Base-by-base conservation (phyloP, 64 coral and sea anemone species). In the Orbicella faveolata region DNA sequence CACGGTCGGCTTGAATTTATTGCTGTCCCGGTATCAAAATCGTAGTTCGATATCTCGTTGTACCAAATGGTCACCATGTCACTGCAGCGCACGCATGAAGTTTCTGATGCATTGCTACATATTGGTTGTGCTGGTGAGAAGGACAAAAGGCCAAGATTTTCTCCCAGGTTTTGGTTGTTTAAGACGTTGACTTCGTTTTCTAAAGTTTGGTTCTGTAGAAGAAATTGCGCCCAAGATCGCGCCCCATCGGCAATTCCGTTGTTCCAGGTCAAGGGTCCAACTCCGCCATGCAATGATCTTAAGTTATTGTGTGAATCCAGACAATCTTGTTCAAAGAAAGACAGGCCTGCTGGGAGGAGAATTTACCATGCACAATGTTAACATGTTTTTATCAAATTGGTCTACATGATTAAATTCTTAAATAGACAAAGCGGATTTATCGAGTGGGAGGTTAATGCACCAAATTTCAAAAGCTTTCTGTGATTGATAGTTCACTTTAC, bases 261-360 rank as follows among this genome's bases (percentile, higher is more conserved):
- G 30, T 34, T 59, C 77, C 77, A 79, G 8, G 15, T 1, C 52
- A 79, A 59, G 23, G 51, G 17, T 13, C 9, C 3, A 34, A 59
- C 23, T 0, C 21, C 52, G 2, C 20, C 20, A 59, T 79, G 77
- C 25, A 21, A n/a, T 23, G 12, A 26, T 61, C 77, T 52, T 61
- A 23, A 26, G 12, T n/a, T 79, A 61, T 79, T 79, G 51, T 79
- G 77, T 11, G 48, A 25, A 23, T 79, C 77, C 77, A 79, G 25
- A 55, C 77, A 79, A 79, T 79, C 77, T 79, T 79, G 77, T 14
- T 79, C 77, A 79, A 79, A 79, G 39, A 33, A 79, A 1, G 77
- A 55, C 52, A 79, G 52, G 51, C 52, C 77, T 59, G 39, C 52
- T 57, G 52, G 9, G 57, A 14, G 34, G 77, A 57, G 51, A 79